phyloP scores from a whole-genome alignment of 2,113 vertebrate genomes.

The Cochlearius cochlearius region DNA sequence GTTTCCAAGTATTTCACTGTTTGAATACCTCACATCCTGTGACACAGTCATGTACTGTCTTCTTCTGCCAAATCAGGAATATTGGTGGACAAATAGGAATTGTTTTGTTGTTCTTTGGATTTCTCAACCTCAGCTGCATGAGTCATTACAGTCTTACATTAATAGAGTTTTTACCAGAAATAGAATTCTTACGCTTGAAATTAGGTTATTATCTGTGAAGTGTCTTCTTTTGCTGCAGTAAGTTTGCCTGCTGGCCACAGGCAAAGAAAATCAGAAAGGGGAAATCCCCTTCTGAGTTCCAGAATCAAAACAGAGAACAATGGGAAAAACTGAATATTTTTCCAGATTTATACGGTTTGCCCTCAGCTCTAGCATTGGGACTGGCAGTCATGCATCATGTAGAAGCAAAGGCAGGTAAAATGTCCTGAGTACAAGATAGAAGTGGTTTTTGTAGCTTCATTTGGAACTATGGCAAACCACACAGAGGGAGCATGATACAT shows the following conservation, averaged over 20 bases:
- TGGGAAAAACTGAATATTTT: not conserved
- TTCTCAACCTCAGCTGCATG: not conserved
- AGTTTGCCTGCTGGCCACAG: not conserved
- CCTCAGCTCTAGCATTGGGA: not conserved
- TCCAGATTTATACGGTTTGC: not conserved
- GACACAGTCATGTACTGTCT: rapidly evolving
- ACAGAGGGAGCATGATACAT: not conserved
- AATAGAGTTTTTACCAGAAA: not conserved
- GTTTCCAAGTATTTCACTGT: not conserved
- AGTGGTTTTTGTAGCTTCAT: not conserved
- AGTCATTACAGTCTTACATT: not conserved
- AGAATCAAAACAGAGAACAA: not conserved
- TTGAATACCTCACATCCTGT: not conserved
- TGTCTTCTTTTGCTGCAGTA: not conserved
- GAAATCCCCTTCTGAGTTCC: not conserved
- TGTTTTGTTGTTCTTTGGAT: not conserved
- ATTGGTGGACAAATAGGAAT: not conserved
- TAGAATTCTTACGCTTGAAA: not conserved
- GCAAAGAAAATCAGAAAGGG: not conserved
- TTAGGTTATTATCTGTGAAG: not conserved
- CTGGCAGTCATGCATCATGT: not conserved
- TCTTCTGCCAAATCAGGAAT: not conserved
- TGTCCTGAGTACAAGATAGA: not conserved
- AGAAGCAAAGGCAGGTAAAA: not conserved
- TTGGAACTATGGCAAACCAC: not conserved